A percentile compares a stretch with the other conserved stretches of the same genome.
Conservation (phyloP, 1,140 invertebrate genomes). For the Latrodectus geometricus region DNA sequence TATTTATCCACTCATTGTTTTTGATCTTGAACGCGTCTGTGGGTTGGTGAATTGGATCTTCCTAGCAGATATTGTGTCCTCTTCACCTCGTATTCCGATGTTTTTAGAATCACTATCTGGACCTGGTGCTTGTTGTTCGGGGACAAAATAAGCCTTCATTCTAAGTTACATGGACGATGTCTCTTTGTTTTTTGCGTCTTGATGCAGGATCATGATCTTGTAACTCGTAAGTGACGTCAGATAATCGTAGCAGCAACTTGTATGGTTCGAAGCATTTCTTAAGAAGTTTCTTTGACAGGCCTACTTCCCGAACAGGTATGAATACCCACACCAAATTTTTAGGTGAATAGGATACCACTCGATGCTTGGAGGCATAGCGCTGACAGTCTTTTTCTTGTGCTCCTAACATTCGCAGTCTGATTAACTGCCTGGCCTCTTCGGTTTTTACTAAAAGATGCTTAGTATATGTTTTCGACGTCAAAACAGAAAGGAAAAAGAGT, state of each 20-base stretch:
- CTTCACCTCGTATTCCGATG: no score
- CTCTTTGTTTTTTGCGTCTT: background rate
- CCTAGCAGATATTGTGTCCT: no score
- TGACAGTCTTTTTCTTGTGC: slow-evolving; percentile 5
- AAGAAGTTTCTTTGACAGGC: slow-evolving; percentile 14
- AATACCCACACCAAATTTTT: slow-evolving; percentile 9
- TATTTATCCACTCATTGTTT: no score
- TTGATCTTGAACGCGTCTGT: no score
- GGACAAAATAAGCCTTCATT: background rate
- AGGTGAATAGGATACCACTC: background rate
- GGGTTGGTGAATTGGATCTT: no score
- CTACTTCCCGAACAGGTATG: slow-evolving; percentile 4
- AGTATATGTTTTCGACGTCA: background rate
- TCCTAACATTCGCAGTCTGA: background rate
- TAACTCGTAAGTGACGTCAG: slow-evolving; percentile 4
- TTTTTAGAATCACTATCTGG: no score
- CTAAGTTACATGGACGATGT: slow-evolving; percentile 22
- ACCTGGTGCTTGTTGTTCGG: background rate
- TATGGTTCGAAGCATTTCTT: slow-evolving; percentile 13
- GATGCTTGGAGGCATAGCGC: slow-evolving; percentile 10
- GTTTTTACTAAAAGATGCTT: background rate
- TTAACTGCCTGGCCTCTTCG: background rate
- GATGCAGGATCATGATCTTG: background rate
- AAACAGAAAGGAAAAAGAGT: background rate
- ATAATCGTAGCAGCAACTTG: background rate